Conservation (phyloP, 2,797 vertebrate species). For the Catostomus latipinnis region DNA sequence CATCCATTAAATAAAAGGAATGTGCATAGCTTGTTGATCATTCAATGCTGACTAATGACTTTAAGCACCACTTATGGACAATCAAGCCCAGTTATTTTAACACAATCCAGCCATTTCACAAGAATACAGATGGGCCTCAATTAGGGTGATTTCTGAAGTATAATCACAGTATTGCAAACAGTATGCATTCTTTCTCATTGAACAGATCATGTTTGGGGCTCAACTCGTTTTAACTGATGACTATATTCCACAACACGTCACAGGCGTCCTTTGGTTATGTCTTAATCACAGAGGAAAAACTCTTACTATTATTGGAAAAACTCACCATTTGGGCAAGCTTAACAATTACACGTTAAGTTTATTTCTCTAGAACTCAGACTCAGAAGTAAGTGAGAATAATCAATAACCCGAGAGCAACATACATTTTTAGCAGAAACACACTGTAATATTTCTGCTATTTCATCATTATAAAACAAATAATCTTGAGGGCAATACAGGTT, state of each 20-base stretch:
- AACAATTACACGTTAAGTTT: constrained; percentile 33
- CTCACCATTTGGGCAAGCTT: constrained; percentile 16
- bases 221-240: not conserved
- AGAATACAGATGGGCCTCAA: not conserved
- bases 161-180: not conserved
- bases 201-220: too few species aligned
- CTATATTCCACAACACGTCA: not conserved
- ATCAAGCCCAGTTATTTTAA: not conserved
- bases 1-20: not conserved
- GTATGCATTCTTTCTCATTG: not conserved
- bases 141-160: not conserved
- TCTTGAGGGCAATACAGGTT: constrained; percentile 6
- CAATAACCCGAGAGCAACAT: not conserved
- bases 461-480: constrained; percentile 23
- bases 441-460: not conserved
- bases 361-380: constrained; percentile 12
- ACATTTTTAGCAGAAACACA: not conserved
- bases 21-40: not conserved
- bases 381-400: constrained; percentile 6
- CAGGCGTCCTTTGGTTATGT: constrained; percentile 1
- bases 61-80: not conserved
- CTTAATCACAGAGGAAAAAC: constrained; percentile 34
- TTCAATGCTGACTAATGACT: not conserved
- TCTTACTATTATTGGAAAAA: constrained; percentile 41
- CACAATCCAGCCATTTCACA: not conserved